Base-by-base conservation (phyloP, 2,113 vertebrate species). In the Arizona elegans region DNA sequence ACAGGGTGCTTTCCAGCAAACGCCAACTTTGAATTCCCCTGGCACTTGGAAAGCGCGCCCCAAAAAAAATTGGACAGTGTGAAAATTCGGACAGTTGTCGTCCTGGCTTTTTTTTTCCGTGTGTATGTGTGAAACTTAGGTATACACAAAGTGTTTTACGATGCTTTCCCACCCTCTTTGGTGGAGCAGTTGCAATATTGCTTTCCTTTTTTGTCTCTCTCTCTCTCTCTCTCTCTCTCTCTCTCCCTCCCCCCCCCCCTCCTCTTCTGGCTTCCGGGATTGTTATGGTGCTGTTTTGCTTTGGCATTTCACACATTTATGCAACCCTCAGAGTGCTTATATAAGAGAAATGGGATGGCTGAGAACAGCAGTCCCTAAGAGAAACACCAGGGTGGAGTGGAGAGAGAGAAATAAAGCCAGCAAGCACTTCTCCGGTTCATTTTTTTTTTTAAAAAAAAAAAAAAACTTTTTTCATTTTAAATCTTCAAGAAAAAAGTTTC, bases 301-400 rank as follows among this genome's bases (percentile, higher is more conserved):
- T 93, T 92, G 89, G 91, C 86, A 92, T 92, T 93, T 58, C 58
- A 11, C 47, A 92, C 85, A 0, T 90, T 96, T 94, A 93, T 95
- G 94, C 95, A 65, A 88, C 65, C 88, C 93, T 95, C 89, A 58
- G 65, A 85, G 87, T 52, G 62, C 91, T 96, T 97, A 95, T 70
- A 38, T 95, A 97, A 97, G 86, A 3, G 0, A 88, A 87, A 38
- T 62, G 89, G 92, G 92, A 53, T 75, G 92, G 58, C 91, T 50
- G 24, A 11, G 29, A 50, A 29, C 19, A 24, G 85, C 91, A 95
- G 88, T 70, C 94, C 56, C 93, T 38, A 21, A 38, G 70, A 81
- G 70, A 38, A 81, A 38, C 70, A 21, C 33, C 70, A 81, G 70
- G 70, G 33, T 81, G 70, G 70, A 38, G 17, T 38, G 33, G 70